phyloP scores from a whole-genome alignment of 2,888 invertebrate genomes.

The Bruchidius siliquastri region DNA sequence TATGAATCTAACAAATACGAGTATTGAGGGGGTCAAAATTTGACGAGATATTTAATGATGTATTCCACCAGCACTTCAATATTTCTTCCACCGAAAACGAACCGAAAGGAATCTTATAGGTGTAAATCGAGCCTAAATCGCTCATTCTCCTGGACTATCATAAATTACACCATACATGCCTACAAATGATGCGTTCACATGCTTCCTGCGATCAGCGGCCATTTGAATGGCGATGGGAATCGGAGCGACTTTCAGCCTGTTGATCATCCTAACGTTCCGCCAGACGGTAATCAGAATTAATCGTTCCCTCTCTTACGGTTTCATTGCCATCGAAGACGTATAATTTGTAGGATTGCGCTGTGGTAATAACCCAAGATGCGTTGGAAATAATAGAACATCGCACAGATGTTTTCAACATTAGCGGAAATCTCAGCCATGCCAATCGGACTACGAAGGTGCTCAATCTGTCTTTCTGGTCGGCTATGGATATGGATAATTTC shows the following conservation, averaged over 20 bases:
- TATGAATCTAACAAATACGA: no score
- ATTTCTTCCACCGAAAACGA: no score
- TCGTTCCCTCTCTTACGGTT: background rate
- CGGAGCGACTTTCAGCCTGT: background rate
- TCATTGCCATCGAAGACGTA: background rate
- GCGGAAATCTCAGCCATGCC: background rate
- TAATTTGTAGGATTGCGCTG: background rate
- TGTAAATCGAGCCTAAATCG: no score
- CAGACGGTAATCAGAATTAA: background rate
- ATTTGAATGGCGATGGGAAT: background rate
- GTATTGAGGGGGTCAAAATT: no score
- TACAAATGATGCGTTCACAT: background rate
- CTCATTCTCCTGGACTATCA: background rate
- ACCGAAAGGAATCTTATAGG: no score
- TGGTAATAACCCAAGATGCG: background rate
- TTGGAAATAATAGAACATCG: background rate
- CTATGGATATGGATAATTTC: background rate
- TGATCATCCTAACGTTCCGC: background rate
- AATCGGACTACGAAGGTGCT: background rate
- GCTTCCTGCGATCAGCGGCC: background rate
- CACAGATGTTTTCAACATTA: background rate
- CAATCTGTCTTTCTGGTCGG: background rate
- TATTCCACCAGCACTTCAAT: no score
- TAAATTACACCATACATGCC: background rate
- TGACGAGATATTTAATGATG: no score